Conservation (phyloP, 2,797 vertebrate genomes). For the Argentina silus region DNA sequence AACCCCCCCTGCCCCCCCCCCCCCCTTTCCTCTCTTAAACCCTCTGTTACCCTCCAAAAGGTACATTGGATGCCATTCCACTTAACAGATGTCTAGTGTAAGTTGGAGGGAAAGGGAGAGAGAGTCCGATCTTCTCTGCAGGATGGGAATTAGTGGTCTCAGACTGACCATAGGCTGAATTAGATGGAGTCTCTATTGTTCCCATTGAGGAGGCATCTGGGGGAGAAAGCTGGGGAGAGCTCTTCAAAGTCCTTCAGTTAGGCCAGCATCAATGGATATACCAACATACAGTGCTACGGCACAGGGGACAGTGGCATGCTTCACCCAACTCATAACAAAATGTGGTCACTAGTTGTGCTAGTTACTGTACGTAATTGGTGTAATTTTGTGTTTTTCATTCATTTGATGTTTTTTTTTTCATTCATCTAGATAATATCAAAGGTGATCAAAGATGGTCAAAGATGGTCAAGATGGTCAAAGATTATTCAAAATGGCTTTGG, state of each 20-base stretch:
- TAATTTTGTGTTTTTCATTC: too few relatives aligned
- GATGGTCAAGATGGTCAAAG: background rate
- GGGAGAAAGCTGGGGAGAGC: background rate
- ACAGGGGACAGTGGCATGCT: background rate
- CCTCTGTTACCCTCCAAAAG: slow-evolving; percentile 11
- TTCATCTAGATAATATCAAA: too few relatives aligned
- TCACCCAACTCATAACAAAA: background rate
- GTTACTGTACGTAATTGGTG: background rate
- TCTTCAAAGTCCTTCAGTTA: too few relatives aligned
- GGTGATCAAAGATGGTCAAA: too few relatives aligned
- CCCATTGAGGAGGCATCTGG: background rate
- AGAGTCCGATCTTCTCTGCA: background rate
- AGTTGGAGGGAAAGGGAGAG: slow-evolving; percentile 1
- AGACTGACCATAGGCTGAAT: background rate
- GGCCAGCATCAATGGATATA: background rate
- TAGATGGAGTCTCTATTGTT: background rate
- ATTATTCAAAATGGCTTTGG: background rate
- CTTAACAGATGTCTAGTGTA: slow-evolving; percentile 30
- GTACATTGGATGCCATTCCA: slow-evolving; percentile 19
- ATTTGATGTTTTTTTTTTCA: too few relatives aligned
- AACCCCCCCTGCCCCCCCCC: background rate
- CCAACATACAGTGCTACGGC: background rate
- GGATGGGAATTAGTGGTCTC: background rate
- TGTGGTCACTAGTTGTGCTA: background rate
- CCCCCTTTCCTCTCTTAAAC: background rate